These are phyloP conservation scores for Neoitamus cyanurus DNA, from an alignment of 2,888 invertebrate species.

Conservation along the genomic window DNA sequence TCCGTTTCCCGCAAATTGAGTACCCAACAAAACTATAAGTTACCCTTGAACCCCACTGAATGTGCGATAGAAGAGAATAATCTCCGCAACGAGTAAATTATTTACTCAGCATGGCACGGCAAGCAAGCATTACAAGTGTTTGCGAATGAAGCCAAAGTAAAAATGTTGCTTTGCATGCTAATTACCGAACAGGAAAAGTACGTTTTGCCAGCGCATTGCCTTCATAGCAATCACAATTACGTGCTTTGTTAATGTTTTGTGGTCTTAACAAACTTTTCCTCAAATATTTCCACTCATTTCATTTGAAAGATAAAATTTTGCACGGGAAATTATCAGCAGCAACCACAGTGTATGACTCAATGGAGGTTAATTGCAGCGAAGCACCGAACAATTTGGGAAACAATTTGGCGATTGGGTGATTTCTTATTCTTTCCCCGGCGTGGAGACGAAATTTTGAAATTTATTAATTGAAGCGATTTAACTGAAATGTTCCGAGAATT, in stretches of 20 bases:
- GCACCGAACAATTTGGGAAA: neutral
- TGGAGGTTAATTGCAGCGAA: neutral
- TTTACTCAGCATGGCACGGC: neutral
- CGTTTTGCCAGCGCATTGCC: neutral
- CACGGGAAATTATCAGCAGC: neutral
- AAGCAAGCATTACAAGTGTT: neutral
- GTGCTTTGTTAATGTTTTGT: neutral
- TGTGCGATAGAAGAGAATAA: neutral
- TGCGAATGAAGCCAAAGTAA: neutral
- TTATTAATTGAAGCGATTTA: neutral
- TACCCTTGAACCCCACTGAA: neutral
- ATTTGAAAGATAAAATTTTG: neutral
- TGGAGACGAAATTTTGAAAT: neutral
- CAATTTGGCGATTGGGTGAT: too few species aligned
- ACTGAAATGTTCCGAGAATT: neutral
- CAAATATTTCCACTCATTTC: neutral
- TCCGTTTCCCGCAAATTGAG: too few species aligned
- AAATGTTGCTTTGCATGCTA: neutral
- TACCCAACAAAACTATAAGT: too few species aligned
- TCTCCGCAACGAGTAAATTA: neutral
- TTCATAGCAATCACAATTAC: neutral
- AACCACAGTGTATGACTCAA: neutral
- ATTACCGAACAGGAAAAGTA: neutral
- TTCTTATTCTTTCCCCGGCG: too few species aligned
- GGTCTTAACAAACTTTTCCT: neutral